A percentile compares a stretch with the other conserved stretches of the same genome.
Conservation (phyloP, 2,888 invertebrate genomes). For the Aspidiotus rigidus region DNA sequence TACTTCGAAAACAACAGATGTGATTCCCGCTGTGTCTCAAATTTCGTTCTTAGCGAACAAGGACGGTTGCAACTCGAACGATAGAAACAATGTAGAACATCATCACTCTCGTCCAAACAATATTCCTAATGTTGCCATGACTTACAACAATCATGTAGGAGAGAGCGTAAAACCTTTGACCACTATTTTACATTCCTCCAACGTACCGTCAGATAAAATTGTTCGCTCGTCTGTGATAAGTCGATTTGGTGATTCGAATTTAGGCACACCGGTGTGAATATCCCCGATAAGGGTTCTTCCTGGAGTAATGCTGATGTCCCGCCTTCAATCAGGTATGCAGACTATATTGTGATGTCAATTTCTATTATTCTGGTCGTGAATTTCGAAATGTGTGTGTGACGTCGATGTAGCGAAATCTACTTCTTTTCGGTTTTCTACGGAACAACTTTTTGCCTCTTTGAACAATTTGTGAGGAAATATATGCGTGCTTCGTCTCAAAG, state of each 20-base stretch:
- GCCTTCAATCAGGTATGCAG: no score
- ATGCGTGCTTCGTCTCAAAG: no score
- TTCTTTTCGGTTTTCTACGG: no score
- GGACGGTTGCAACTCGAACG: no score
- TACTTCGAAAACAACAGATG: background rate
- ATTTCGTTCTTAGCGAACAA: no score
- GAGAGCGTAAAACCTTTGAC: background rate
- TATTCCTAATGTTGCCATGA: background rate
- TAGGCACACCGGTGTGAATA: slow-evolving; percentile 12
- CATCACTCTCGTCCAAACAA: background rate
- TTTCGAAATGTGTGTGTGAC: no score
- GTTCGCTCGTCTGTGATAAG: slow-evolving; percentile 8
- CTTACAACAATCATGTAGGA: background rate
- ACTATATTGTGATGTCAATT: no score
- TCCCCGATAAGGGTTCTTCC: background rate
- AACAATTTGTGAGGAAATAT: no score
- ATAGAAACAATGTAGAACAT: background rate
- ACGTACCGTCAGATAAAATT: background rate
- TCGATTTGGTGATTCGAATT: slow-evolving; percentile 14
- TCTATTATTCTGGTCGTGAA: no score
- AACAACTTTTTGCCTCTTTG: no score
- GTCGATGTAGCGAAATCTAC: no score
- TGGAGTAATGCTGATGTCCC: no score
- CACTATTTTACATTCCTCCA: background rate
- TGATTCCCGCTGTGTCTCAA: background rate